These are phyloP conservation scores for Gymnoscelis rufifasciata DNA, from an alignment of 2,888 invertebrate genomes.

Conservation along the genomic window DNA sequence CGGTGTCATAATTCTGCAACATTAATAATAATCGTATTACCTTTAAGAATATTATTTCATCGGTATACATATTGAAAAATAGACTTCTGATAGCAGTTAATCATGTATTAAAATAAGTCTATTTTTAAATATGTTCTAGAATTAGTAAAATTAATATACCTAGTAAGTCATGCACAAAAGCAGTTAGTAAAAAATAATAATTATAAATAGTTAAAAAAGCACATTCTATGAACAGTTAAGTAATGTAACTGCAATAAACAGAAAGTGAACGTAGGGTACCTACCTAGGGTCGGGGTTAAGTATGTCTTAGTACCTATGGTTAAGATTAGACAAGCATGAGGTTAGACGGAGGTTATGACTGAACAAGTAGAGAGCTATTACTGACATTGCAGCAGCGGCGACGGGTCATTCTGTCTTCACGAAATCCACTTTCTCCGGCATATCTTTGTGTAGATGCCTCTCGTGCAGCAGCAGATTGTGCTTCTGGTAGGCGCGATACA, in stretches of 20 bases:
- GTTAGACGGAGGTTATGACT: slow-evolving; percentile 5
- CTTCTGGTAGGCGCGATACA: slow-evolving; percentile 83
- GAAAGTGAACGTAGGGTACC: neutral
- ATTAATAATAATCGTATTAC: slow-evolving; percentile 13
- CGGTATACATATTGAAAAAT: slow-evolving; percentile 18
- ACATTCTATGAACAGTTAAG: too few species aligned
- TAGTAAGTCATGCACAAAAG: neutral
- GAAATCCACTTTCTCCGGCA: slow-evolving; percentile 76
- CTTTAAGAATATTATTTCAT: too few species aligned
- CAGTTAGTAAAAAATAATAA: neutral
- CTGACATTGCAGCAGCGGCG: slow-evolving; percentile 62
- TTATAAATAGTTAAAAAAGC: too few species aligned
- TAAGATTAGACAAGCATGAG: slow-evolving; percentile 21
- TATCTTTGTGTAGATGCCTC: slow-evolving; percentile 74
- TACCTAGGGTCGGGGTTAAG: neutral
- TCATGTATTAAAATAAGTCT: slow-evolving; percentile 1
- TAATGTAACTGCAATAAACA: neutral
- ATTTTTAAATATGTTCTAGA: neutral
- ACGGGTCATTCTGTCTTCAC: slow-evolving; percentile 69
- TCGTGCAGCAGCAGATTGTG: slow-evolving; percentile 79
- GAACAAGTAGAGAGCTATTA: slow-evolving; percentile 35
- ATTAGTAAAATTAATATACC: neutral
- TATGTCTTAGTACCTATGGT: neutral
- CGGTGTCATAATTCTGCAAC: slow-evolving; percentile 43
- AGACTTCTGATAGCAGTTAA: too few species aligned